Evolutionary conservation across 2,888 invertebrate species (phyloP).

Genomic region (Ormia ochracea): DNA sequence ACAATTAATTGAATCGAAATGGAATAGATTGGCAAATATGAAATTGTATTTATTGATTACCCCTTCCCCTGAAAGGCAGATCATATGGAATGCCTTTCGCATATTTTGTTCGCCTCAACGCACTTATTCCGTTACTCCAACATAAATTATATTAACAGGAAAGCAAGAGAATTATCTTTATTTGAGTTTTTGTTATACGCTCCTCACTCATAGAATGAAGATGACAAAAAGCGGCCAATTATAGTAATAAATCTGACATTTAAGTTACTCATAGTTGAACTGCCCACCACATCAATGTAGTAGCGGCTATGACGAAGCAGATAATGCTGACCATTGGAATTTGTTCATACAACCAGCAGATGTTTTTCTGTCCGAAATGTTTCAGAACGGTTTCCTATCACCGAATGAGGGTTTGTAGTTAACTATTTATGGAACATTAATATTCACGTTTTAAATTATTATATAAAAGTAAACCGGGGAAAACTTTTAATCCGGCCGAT

Average conservation of each 20-base stretch:
- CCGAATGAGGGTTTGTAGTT: not conserved
- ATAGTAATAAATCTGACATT: constrained; percentile 56
- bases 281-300: not conserved
- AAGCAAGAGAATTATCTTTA: not conserved
- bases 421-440: not conserved
- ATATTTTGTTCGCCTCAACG: not conserved
- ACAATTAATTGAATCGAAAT: too few species aligned
- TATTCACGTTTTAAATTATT: not conserved
- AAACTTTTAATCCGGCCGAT: not conserved
- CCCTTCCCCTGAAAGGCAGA: too few species aligned
- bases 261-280: constrained; percentile 28
- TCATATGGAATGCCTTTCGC: too few species aligned
- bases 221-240: constrained; percentile 31
- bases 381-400: not conserved
- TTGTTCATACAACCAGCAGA: constrained; percentile 20
- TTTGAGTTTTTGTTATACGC: not conserved
- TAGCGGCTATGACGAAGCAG: not conserved
- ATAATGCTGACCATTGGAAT: constrained; percentile 12
- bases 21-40: too few species aligned
- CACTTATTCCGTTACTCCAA: not conserved
- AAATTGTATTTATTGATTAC: too few species aligned
- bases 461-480: not conserved
- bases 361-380: constrained; percentile 29
- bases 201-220: not conserved
- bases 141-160: not conserved